Evolutionary conservation across 2,888 invertebrate species (phyloP).

Genomic region (Cantharis rufa): DNA sequence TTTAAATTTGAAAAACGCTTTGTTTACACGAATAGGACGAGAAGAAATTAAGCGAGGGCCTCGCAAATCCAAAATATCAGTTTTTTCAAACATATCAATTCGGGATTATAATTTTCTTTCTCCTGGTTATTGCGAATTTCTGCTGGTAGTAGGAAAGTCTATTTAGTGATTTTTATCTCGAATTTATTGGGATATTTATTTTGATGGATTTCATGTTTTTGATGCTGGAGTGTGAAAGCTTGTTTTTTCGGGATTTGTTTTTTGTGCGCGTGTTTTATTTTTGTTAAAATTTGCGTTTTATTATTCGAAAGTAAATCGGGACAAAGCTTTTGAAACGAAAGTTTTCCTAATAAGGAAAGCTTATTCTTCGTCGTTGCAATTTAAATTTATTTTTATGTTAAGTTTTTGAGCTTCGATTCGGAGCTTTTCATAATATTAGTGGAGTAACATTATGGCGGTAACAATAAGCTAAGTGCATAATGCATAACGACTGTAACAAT

Average conservation of each 20-base stretch:
- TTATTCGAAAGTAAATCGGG: neutral
- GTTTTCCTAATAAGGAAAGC: neutral
- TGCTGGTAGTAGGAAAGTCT: conserved; percentile 1
- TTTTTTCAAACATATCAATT: neutral
- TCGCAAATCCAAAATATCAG: neutral
- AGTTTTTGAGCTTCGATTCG: neutral
- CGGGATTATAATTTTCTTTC: neutral
- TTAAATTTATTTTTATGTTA: neutral
- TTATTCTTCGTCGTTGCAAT: neutral
- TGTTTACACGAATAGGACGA: neutral
- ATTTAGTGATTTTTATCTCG: neutral
- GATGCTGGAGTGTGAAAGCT: neutral
- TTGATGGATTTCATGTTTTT: neutral
- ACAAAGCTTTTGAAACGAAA: neutral
- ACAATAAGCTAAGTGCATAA: neutral
- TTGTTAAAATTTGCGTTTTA: neutral
- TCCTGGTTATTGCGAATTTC: neutral
- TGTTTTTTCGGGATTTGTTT: neutral
- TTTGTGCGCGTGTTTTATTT: neutral
- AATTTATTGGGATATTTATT: neutral
- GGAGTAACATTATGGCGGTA: neutral
- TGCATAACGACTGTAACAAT: neutral
- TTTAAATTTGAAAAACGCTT: neutral
- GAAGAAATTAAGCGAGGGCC: neutral
- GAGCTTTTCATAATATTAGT: neutral